These are phyloP conservation scores for Ciconia nigra DNA, from an alignment of 2,797 vertebrate genomes.

Conservation along the genomic window DNA sequence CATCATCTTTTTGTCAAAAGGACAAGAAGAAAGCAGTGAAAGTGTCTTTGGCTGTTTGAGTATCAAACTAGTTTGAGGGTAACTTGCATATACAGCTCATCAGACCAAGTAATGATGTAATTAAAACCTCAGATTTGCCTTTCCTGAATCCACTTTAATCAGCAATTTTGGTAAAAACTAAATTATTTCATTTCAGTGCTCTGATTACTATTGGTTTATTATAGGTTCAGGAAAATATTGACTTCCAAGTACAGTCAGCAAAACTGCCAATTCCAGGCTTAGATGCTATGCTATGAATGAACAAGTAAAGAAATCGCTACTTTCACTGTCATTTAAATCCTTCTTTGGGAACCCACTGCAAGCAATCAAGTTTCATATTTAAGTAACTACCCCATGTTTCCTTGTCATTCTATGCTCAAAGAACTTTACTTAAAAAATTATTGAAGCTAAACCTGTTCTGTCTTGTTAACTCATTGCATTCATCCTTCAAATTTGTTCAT, in stretches of 20 bases:
- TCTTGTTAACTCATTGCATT: background rate
- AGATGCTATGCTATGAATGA: background rate
- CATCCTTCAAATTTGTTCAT: background rate
- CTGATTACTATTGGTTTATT: conserved; percentile 21
- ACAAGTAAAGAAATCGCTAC: background rate
- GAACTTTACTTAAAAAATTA: background rate
- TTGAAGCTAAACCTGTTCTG: background rate
- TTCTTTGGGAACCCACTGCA: conserved; percentile 4
- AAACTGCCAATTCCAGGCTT: background rate
- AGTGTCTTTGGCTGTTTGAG: background rate
- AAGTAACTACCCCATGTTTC: background rate
- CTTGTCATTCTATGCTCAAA: background rate
- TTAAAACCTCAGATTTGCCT: background rate
- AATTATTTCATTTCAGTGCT: background rate
- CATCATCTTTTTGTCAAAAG: background rate
- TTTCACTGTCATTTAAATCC: background rate
- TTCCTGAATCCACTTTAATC: background rate
- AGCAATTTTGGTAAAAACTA: background rate
- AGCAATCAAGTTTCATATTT: background rate
- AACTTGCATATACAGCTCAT: background rate
- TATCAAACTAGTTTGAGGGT: background rate
- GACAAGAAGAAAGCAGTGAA: background rate
- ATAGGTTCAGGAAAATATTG: background rate
- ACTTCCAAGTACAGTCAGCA: conserved; percentile 11
- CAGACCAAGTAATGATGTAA: background rate